A percentile compares a stretch with the other conserved stretches of the same genome.
These are phyloP conservation scores for Spatulosminthurus flaviceps DNA, from an alignment of 2,888 invertebrate species.

Conservation along the genomic window DNA sequence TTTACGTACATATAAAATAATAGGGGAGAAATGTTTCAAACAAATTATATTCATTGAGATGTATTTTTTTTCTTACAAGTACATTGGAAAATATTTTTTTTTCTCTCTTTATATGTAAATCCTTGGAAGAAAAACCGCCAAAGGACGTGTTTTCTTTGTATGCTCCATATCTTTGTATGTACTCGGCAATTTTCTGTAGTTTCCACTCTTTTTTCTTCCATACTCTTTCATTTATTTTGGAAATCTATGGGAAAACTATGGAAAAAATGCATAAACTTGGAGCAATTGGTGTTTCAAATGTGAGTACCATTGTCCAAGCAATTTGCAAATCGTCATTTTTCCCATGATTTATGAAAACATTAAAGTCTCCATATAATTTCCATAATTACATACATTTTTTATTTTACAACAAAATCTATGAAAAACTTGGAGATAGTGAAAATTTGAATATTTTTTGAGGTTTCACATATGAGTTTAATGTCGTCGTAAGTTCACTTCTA, in stretches of 20 bases:
- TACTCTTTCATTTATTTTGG: too few species aligned
- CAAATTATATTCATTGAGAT: too few species aligned
- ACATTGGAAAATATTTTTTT: too few species aligned
- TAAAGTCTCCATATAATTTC: slow-evolving; percentile 35
- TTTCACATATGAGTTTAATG: background rate
- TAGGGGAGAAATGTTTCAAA: too few species aligned
- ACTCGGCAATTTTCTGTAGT: too few species aligned
- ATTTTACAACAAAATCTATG: too few species aligned
- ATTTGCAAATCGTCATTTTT: slow-evolving; percentile 53
- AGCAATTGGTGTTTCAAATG: slow-evolving; percentile 46
- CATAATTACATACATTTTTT: background rate
- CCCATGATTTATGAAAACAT: slow-evolving; percentile 47
- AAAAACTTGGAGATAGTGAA: background rate
- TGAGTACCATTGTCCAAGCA: slow-evolving; percentile 51
- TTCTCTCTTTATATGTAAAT: background rate
- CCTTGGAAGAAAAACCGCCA: slow-evolving; percentile 42
- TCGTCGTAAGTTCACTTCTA: background rate
- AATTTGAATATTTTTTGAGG: slow-evolving; percentile 10
- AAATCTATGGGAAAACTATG: too few species aligned
- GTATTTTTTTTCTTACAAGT: too few species aligned
- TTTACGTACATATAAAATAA: too few species aligned
- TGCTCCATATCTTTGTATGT: background rate
- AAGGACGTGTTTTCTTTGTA: slow-evolving; percentile 40
- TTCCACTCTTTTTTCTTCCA: too few species aligned
- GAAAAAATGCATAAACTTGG: slow-evolving; percentile 50